Evolutionary conservation across 2,113 vertebrate genomes (phyloP).

Genomic region (Entelurus aequoreus): DNA sequence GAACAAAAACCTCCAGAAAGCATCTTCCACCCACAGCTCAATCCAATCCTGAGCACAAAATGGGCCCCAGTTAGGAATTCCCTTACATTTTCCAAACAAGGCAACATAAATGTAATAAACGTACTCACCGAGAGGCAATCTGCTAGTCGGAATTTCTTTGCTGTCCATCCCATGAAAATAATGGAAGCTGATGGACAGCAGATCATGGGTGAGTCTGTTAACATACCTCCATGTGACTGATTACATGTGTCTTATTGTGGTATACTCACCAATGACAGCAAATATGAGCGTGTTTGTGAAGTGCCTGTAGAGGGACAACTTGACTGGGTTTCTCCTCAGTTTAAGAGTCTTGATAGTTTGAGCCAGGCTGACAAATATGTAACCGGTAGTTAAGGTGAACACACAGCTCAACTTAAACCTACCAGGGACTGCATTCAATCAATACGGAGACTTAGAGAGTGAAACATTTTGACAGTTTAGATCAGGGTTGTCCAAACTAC

Average conservation of each 20-base stretch:
- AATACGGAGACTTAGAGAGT: background rate
- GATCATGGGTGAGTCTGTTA: background rate
- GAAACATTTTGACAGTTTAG: background rate
- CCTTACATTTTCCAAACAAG: background rate
- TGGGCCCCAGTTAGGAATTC: background rate
- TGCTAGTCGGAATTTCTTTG: slow-evolving; percentile 78
- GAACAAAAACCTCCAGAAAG: slow-evolving; percentile 87
- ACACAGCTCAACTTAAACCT: background rate
- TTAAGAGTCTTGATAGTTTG: slow-evolving; percentile 88
- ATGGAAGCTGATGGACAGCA: slow-evolving; percentile 74
- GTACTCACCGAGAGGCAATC: slow-evolving; percentile 82
- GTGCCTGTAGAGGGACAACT: slow-evolving; percentile 85
- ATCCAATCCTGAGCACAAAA: slow-evolving; percentile 77
- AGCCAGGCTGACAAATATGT: slow-evolving; percentile 87
- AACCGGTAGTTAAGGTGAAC: slow-evolving; percentile 65
- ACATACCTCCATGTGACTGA: background rate
- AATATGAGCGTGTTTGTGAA: slow-evolving; percentile 86
- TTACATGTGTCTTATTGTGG: background rate
- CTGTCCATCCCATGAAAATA: slow-evolving; percentile 83
- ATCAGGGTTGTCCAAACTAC: too few relatives aligned
- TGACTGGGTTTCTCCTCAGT: slow-evolving; percentile 82
- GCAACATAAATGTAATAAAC: background rate
- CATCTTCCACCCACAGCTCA: slow-evolving; percentile 85
- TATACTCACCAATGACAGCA: slow-evolving; percentile 80
- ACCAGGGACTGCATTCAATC: background rate